Evolutionary conservation across 1,140 invertebrate genomes (phyloP).

Genomic region (Microplitis demolitor): DNA sequence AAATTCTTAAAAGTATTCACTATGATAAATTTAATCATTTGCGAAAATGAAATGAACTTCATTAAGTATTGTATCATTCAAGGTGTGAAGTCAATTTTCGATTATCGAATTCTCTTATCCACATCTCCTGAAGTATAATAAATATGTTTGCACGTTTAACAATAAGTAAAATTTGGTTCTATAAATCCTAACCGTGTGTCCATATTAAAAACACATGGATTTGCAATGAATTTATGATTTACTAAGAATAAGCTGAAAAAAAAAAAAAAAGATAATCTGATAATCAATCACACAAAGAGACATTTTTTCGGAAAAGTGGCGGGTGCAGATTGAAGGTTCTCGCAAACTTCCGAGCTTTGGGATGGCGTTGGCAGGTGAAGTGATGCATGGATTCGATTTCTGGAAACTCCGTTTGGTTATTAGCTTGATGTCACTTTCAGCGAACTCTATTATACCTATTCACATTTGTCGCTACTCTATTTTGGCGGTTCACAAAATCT

Average conservation of each 20-base stretch:
- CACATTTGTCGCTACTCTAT: conserved; percentile 19
- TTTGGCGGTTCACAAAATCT: conserved; percentile 44
- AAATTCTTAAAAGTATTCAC: no score
- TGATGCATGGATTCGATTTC: conserved; percentile 63
- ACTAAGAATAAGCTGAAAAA: not conserved
- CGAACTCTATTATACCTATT: conserved; percentile 55
- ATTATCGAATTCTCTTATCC: no score
- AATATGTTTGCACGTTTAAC: no score
- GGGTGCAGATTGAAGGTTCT: conserved; percentile 11
- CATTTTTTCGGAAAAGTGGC: not conserved
- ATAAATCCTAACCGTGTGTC: no score
- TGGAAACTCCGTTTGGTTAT: conserved; percentile 59
- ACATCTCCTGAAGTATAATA: no score
- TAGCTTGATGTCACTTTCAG: conserved; percentile 62
- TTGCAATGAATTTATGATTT: no score
- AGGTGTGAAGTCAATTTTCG: no score
- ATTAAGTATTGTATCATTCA: no score
- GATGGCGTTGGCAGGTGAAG: conserved; percentile 62
- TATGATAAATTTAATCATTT: no score
- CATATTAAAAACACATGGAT: no score
- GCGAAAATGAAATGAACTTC: no score
- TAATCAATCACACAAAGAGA: not conserved
- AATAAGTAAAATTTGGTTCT: no score
- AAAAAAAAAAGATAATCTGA: not conserved
- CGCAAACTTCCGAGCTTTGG: conserved; percentile 50